Conservation (phyloP, 2,113 vertebrate species). For the Nansenia antarctica region DNA sequence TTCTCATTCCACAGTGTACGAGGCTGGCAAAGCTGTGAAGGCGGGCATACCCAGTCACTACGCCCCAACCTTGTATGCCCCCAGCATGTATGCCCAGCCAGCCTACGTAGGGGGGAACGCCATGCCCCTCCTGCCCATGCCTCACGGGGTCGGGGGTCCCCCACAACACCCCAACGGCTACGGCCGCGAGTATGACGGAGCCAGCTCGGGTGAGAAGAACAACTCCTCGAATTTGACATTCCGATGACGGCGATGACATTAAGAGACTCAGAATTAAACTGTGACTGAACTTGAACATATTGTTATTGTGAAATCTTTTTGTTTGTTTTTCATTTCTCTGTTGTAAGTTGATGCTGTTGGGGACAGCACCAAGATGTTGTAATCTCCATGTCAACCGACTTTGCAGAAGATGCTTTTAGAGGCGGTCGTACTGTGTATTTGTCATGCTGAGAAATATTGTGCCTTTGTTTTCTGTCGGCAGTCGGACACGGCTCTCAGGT, state of each 20-base stretch:
- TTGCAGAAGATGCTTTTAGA: not conserved
- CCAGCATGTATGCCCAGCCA: constrained; percentile 79
- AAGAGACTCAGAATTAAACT: too few relatives aligned
- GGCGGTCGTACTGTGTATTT: not conserved
- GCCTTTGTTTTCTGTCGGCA: constrained; percentile 34
- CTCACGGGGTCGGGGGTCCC: constrained; percentile 38
- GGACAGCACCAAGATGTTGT: too few relatives aligned
- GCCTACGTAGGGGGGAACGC: constrained; percentile 51
- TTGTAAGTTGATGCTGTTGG: not conserved
- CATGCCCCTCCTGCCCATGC: constrained; percentile 76
- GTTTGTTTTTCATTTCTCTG: not conserved
- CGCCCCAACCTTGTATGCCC: constrained; percentile 73
- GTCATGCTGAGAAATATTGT: not conserved
- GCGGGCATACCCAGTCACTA: constrained; percentile 77
- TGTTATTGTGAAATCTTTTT: too few relatives aligned
- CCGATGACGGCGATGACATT: not conserved
- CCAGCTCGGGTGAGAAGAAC: constrained; percentile 78
- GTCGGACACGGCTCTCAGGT: constrained; percentile 86
- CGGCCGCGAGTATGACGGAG: constrained; percentile 76
- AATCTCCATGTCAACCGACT: not conserved
- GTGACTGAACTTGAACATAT: too few relatives aligned
- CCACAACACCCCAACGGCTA: constrained; percentile 69
- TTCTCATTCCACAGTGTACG: constrained; percentile 77
- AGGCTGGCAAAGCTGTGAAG: constrained; percentile 90
- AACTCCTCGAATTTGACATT: not conserved